These are phyloP conservation scores for Gallinago jamesoni DNA, from an alignment of 2,113 vertebrate genomes.

Conservation along the genomic window DNA sequence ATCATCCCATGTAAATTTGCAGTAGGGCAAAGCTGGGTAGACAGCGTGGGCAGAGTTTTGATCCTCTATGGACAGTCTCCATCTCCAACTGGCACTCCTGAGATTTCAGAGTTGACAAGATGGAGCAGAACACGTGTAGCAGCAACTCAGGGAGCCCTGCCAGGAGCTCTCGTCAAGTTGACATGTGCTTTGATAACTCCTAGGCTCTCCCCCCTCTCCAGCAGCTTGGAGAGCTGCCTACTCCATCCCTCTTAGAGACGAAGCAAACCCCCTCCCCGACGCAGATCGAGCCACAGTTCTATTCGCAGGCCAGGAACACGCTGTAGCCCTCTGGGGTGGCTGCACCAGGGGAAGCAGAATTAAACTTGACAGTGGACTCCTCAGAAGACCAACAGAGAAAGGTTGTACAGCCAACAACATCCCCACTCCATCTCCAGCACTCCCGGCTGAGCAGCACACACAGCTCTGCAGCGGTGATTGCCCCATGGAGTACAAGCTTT, in stretches of 20 bases:
- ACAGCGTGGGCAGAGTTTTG: neutral
- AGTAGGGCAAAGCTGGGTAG: neutral
- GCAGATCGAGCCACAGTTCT: neutral
- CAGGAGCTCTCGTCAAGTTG: slow-evolving; percentile 21
- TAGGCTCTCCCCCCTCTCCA: neutral
- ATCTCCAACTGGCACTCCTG: fast-evolving
- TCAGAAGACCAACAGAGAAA: neutral
- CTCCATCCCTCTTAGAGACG: neutral
- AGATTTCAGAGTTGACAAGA: neutral
- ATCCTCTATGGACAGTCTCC: neutral
- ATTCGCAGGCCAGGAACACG: neutral
- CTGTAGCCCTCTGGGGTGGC: neutral
- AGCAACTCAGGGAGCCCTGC: neutral
- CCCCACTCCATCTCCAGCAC: neutral
- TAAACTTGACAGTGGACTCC: neutral
- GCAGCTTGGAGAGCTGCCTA: neutral
- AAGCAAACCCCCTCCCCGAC: neutral
- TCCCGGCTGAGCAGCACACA: fast-evolving
- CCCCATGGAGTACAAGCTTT: neutral
- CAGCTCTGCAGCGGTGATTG: fast-evolving
- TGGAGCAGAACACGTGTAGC: neutral
- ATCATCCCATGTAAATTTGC: neutral
- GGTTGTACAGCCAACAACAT: neutral
- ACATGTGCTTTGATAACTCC: neutral
- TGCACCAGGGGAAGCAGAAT: neutral